These are phyloP conservation scores for Ommatoiulus sabulosus DNA, from an alignment of 2,888 invertebrate species.

Conservation along the genomic window DNA sequence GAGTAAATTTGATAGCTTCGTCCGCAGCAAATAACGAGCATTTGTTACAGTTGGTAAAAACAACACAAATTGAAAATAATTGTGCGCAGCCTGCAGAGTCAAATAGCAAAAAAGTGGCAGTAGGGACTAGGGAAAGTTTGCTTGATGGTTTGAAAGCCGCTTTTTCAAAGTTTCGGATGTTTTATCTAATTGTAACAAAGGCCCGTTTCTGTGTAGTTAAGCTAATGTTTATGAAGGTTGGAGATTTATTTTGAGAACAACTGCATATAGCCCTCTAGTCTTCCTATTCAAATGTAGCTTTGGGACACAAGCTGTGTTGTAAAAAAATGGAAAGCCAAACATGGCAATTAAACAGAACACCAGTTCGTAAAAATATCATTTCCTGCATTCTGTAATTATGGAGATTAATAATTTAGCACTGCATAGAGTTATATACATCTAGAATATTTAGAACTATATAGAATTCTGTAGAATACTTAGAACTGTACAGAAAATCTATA, in stretches of 20 bases:
- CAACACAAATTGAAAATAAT: not conserved
- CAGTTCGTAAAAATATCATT: not conserved
- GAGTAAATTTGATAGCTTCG: not conserved
- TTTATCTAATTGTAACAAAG: not conserved
- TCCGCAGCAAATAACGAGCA: not conserved
- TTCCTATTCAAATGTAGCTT: not conserved
- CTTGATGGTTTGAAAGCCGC: not conserved
- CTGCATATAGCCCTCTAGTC: not conserved
- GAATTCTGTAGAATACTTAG: not conserved
- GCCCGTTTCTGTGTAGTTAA: not conserved
- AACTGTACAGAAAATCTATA: no score
- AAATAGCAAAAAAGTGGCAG: not conserved
- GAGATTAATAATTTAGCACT: no score
- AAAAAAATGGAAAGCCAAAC: not conserved
- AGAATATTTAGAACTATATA: no score
- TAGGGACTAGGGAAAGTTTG: not conserved
- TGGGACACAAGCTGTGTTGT: not conserved
- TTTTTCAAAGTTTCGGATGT: not conserved
- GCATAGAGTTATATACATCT: no score
- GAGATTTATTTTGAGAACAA: not conserved
- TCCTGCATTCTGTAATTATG: not conserved
- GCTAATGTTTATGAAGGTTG: not conserved
- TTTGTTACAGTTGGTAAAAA: not conserved
- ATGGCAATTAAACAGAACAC: not conserved
- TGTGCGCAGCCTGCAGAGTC: no score